phyloP scores from a whole-genome alignment of 2,888 invertebrate genomes.

The Nudaria mundana region DNA sequence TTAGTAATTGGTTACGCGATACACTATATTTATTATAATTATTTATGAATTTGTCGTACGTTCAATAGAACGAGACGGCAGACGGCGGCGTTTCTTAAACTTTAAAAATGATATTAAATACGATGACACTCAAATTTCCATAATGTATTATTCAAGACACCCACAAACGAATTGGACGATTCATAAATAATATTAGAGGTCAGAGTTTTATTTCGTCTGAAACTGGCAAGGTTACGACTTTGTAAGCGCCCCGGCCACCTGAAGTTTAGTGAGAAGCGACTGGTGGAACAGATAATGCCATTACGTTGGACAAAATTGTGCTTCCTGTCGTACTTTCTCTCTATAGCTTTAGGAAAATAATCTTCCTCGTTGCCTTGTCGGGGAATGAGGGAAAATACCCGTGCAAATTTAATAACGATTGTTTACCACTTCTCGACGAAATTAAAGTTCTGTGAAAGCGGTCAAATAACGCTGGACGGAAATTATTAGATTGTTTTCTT shows the following conservation, averaged over 20 bases:
- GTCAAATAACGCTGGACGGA: conserved; percentile 52
- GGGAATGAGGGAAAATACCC: conserved; percentile 62
- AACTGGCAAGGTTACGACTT: conserved; percentile 49
- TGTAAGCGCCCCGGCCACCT: conserved; percentile 48
- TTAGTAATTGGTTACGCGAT: neutral
- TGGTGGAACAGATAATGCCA: conserved; percentile 62
- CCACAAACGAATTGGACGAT: neutral
- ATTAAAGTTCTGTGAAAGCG: conserved; percentile 63
- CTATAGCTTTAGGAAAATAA: conserved; percentile 50
- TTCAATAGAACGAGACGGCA: no score
- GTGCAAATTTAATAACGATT: conserved; percentile 79
- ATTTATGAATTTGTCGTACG: neutral
- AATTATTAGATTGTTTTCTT: conserved; percentile 39
- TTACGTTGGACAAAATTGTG: conserved; percentile 59
- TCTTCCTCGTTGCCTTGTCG: conserved; percentile 53
- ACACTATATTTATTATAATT: neutral
- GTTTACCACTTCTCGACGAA: conserved; percentile 70
- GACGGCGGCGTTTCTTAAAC: no score
- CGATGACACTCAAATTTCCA: no score
- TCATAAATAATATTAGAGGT: neutral
- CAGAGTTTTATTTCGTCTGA: conserved; percentile 48
- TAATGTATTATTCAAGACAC: no score
- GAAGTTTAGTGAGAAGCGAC: conserved; percentile 55
- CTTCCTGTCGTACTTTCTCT: conserved; percentile 49
- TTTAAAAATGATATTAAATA: no score